Conservation (phyloP, 2,113 vertebrate species). For the Oryctolagus cuniculus region mOryCun1.1 NC_091438.1:95073501-95074000, state of each 20-base stretch:
- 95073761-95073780: background rate
- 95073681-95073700: background rate
- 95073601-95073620: background rate
- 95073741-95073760: background rate
- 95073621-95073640: background rate
- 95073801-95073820: background rate
- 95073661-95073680: background rate
- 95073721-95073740: background rate
- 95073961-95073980: background rate
- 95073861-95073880: background rate
- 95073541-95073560: background rate
- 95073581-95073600: background rate
- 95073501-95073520: background rate
- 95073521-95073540: background rate
- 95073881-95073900: slow-evolving; percentile 50
- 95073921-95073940: slow-evolving; percentile 31
- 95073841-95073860: background rate
- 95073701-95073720: background rate
- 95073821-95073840: background rate
- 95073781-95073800: background rate
- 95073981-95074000: slow-evolving; percentile 27
- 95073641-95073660: background rate
- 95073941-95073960: slow-evolving; percentile 12
- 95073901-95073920: slow-evolving; percentile 47
- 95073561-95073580: background rate